Percentiles rank a stretch among this genome's conserved stretches.
Conservation (phyloP, 2,888 invertebrate genomes). For the Barypeithes pellucidus region DNA sequence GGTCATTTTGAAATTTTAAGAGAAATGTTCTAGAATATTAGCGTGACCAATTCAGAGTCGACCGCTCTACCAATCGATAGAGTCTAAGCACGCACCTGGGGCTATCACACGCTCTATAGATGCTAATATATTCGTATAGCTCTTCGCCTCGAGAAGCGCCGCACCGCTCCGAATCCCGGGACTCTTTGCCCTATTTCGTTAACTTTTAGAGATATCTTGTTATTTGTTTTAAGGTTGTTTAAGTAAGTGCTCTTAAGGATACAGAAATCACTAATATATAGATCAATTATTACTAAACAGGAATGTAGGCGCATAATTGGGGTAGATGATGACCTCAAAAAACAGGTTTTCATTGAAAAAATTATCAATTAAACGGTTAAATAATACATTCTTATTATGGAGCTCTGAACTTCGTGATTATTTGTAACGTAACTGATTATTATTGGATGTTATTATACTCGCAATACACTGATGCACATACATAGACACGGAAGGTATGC, state of each 20-base stretch:
- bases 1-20: not conserved
- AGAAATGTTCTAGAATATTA: slow-evolving; percentile 21
- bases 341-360: too few relatives aligned
- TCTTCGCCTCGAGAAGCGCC: slow-evolving; percentile 28
- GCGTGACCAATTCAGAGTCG: slow-evolving; percentile 12
- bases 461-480: too few relatives aligned
- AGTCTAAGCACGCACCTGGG: slow-evolving; percentile 35
- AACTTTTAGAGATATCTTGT: slow-evolving; percentile 30
- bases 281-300: slow-evolving; percentile 9
- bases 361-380: too few relatives aligned
- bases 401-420: too few relatives aligned
- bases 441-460: too few relatives aligned
- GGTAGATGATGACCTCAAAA: too few relatives aligned
- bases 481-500: too few relatives aligned
- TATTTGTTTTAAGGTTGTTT: slow-evolving; percentile 31
- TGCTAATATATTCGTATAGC: slow-evolving; percentile 47
- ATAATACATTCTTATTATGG: too few relatives aligned
- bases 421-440: too few relatives aligned
- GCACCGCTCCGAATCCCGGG: slow-evolving; percentile 21
- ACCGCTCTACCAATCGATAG: slow-evolving; percentile 17
- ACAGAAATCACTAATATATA: slow-evolving; percentile 17
- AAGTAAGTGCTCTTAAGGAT: slow-evolving; percentile 33
- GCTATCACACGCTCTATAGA: slow-evolving; percentile 50
- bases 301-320: not conserved
- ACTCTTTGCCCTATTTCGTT: slow-evolving; percentile 31